Evolutionary conservation across 2,113 vertebrate genomes (phyloP).

Genomic region (Notechis scutatus): DNA sequence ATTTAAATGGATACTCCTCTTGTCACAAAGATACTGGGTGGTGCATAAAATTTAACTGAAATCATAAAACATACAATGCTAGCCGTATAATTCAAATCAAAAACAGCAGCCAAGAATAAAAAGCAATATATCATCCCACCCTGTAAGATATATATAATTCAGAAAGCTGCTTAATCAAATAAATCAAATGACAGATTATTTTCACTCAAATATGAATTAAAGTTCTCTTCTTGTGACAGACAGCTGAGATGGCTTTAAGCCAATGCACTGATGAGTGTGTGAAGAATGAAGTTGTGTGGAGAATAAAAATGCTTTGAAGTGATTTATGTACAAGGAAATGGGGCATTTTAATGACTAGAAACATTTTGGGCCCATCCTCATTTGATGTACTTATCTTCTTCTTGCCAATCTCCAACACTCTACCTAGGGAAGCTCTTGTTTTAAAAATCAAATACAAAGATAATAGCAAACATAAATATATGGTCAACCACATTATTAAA

Average conservation of each 20-base stretch:
- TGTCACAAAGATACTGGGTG: neutral
- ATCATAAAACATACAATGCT: neutral
- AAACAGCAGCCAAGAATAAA: neutral
- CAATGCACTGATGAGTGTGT: slow-evolving; percentile 21
- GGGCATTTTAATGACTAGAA: slow-evolving; percentile 10
- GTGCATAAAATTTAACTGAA: neutral
- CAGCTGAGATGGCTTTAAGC: slow-evolving; percentile 23
- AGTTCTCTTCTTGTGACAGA: slow-evolving; percentile 22
- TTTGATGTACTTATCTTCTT: slow-evolving; percentile 28
- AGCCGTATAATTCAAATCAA: neutral
- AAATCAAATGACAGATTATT: neutral
- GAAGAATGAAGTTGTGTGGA: slow-evolving; percentile 8
- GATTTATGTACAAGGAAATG: slow-evolving; percentile 40
- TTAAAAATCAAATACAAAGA: slow-evolving; percentile 36
- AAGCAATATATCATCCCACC: neutral
- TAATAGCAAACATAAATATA: slow-evolving; percentile 54
- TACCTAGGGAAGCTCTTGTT: slow-evolving; percentile 46
- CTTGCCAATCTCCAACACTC: slow-evolving; percentile 34
- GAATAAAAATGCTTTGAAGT: slow-evolving; percentile 25
- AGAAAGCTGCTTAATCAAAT: neutral
- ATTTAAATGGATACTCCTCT: neutral
- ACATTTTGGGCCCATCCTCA: slow-evolving; percentile 13
- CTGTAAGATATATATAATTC: slow-evolving; percentile 4
- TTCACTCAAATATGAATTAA: neutral
- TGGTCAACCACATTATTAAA: slow-evolving; percentile 63